Base-by-base conservation (phyloP, 2,113 vertebrate species). In the Brienomyrus brachyistius region DNA sequence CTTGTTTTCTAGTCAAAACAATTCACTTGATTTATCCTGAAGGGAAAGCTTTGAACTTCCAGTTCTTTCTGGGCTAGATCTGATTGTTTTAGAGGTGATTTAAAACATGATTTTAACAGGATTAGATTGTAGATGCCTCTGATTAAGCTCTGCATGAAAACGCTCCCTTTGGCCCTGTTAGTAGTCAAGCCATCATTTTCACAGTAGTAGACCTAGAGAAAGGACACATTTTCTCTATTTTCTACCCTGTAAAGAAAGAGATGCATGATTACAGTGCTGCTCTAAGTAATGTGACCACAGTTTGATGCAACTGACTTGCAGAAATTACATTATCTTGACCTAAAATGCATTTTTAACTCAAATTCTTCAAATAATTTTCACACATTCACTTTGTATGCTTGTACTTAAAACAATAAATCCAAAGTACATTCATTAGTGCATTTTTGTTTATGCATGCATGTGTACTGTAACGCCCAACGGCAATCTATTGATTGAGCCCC, bases 101-200 rank as follows among this genome's bases (percentile, higher is more conserved):
- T 80, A 80, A 80, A 80, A 35, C 74, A 80, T 19, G 35, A 80
- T 43, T 43, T 80, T 70, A 27, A 70, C 62, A 80, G 74, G 35
- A 43, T 80, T 40, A 80, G 6, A 43, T 70, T 70, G 62, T 31
- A 70, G 62, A 70, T 70, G 62, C n/a, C 62, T 70, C 74, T 80
- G 74, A 80, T 80, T 40, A 80, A 80, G 74, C 74, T 80, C 74
- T 80, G 74, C 74, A 80, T 80, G 74, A 80, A 80, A 80, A 80
- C 2, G 35, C 43, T 80, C 5, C 74, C 74, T 80, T 40, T 80
- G 74, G 74, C 35, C 35, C 74, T 8, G 74, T 43, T 17, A 43
- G 6, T 43, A 80, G 31, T 80, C 35, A 80, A 17, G 31, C 74
- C 35, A 43, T 80, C 2, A 80, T 80, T 80, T 80, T 43, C 74